phyloP scores from a whole-genome alignment of 2,888 invertebrate genomes.

The Leucania comma region DNA sequence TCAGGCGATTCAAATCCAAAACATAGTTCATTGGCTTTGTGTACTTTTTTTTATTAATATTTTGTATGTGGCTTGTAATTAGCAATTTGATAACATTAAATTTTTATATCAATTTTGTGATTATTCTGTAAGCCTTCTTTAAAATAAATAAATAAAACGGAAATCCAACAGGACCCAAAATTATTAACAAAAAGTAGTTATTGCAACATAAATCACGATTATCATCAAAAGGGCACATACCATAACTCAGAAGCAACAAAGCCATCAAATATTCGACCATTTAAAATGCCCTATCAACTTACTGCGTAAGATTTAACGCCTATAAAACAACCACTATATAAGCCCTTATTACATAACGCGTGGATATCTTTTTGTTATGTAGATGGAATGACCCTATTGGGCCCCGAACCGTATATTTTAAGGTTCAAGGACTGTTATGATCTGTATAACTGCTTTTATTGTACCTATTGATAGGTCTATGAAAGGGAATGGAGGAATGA shows the following conservation, averaged over 20 bases:
- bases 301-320: slow-evolving; percentile 46
- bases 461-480: slow-evolving; percentile 60
- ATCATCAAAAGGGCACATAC: slow-evolving; percentile 23
- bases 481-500: slow-evolving; percentile 57
- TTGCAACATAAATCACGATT: slow-evolving; percentile 29
- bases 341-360: slow-evolving; percentile 59
- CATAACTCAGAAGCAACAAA: slow-evolving; percentile 30
- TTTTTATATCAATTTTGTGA: too few species aligned
- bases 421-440: slow-evolving; percentile 61
- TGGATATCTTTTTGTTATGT: slow-evolving; percentile 72
- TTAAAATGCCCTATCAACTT: slow-evolving; percentile 48
- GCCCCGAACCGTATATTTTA: slow-evolving; percentile 57
- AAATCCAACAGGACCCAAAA: neutral
- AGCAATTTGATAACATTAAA: too few species aligned
- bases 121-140: too few species aligned
- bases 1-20: neutral
- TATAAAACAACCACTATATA: slow-evolving; percentile 54
- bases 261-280: slow-evolving; percentile 49
- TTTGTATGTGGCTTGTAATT: too few species aligned
- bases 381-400: slow-evolving; percentile 67
- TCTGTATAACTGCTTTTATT: slow-evolving; percentile 64
- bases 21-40: too few species aligned
- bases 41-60: too few species aligned
- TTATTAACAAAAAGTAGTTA: slow-evolving; percentile 33
- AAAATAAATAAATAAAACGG: too few species aligned